Percentiles rank a stretch among this genome's conserved stretches.
Conservation (phyloP, 2,888 invertebrate species). For the Cepaea hortensis region DNA sequence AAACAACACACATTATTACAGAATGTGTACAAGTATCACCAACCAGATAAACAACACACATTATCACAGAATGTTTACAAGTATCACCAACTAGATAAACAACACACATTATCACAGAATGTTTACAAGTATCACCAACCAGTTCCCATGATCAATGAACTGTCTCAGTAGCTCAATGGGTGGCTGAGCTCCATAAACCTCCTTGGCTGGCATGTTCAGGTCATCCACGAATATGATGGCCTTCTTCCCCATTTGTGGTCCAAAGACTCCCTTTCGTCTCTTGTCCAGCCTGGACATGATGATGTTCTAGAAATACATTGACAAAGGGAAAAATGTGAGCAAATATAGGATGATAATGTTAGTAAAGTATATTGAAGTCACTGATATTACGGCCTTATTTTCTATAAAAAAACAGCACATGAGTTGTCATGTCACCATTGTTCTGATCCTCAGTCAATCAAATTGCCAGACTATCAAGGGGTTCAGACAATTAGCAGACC, state of each 20-base stretch:
- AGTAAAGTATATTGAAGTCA: not conserved
- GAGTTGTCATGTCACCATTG: too few relatives aligned
- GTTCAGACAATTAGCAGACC: too few relatives aligned
- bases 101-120: too few relatives aligned
- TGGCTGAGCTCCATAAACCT: slow-evolving; percentile 89
- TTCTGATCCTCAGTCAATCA: too few relatives aligned
- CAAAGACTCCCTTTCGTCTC: slow-evolving; percentile 84
- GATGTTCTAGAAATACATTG: slow-evolving; percentile 73
- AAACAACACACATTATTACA: too few relatives aligned
- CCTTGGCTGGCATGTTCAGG: slow-evolving; percentile 90
- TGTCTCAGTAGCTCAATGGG: slow-evolving; percentile 89
- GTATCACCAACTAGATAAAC: slow-evolving; percentile 80
- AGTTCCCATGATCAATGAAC: slow-evolving; percentile 89
- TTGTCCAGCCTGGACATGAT: slow-evolving; percentile 78
- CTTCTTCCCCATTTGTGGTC: slow-evolving; percentile 85
- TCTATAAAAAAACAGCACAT: too few relatives aligned
- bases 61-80: too few relatives aligned
- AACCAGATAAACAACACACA: too few relatives aligned
- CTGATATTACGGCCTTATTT: not conserved
- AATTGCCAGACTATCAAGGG: too few relatives aligned
- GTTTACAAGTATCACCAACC: slow-evolving; percentile 78
- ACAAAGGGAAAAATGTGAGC: not conserved
- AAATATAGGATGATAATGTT: not conserved
- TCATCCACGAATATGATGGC: slow-evolving; percentile 91
- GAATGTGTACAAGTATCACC: too few relatives aligned